Conservation (phyloP, 64 coral and sea anemone genomes). For the Porites lutea region DNA sequence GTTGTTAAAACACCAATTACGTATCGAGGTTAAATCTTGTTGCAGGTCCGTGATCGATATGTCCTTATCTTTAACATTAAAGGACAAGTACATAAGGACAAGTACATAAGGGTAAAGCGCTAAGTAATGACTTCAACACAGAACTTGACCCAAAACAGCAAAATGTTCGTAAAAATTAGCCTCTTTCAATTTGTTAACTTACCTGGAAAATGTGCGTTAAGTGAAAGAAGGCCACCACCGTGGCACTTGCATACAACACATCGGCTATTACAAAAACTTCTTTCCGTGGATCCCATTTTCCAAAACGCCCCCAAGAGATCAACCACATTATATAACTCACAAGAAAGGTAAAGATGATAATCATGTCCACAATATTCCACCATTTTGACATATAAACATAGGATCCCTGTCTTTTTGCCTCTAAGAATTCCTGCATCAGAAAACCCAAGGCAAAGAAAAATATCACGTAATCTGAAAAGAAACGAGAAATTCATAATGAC, state of each 20-base stretch:
- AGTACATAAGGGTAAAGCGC: not conserved
- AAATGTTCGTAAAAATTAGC: no score
- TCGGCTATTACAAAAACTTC: not conserved
- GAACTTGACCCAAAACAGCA: no score
- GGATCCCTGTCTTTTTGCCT: not conserved
- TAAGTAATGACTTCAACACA: no score
- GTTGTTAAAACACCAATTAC: no score
- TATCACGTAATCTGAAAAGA: not conserved
- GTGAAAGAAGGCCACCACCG: conserved; percentile 1
- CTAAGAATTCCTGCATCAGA: not conserved
- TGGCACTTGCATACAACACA: conserved; percentile 5
- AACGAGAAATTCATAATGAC: not conserved
- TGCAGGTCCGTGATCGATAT: no score
- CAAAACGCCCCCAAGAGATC: not conserved
- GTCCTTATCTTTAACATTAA: no score
- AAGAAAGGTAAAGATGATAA: not conserved
- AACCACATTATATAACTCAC: not conserved
- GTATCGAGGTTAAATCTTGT: no score
- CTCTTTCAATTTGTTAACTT: not conserved
- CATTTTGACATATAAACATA: conserved; percentile 44
- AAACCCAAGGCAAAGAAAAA: not conserved
- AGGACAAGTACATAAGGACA: not conserved
- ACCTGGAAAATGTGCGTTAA: conserved; percentile 32
- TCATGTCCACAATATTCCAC: conserved; percentile 35
- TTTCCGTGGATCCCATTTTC: conserved; percentile 7